Evolutionary conservation across 1,140 invertebrate species (phyloP), one percentile per base, ranked within the genome.

Genomic region (Orchestia grillus): DNA sequence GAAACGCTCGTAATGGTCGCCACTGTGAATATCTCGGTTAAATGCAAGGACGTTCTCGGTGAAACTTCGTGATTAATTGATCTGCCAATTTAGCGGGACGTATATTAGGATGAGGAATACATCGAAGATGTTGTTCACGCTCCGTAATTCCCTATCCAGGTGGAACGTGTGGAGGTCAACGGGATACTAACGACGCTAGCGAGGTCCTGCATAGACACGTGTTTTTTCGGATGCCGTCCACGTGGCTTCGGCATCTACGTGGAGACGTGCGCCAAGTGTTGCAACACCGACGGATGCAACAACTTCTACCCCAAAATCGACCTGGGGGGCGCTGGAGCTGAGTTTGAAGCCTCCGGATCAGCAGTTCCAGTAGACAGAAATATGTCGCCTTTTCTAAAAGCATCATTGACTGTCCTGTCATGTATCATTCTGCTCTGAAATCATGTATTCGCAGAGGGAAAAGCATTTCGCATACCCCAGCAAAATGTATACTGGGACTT

Each of bases 161-260:
- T 95, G 16, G 96, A 96, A 87, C 96, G 96, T 45, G 96, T 94
- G 15, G 96, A 96, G 41, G 96, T 96, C 47, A 96, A 96, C 36
- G 96, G 96, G 6, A 91, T 96, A 47, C 95, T 96, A 1, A 96
- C 96, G 41, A 41, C 44, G 47, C 96, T 96, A 94, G 87, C 96
- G n/a, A 42, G 96, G 57, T 96, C 96, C 44, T 96, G 96, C 94
- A 96, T 96, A 11, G 96, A 96, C 87, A 44, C 57, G 28, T 96
- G 96, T 36, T 96, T 96, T 87, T 96, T 90, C 57, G 96, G 96
- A 6, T 96, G 96, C 41, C 42, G 96, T 45, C 96, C 96, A 36
- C 96, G 96, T 47, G 96, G 96, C 41, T 96, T 96, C 47, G 96
- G 96, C 40, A 96, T 96, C 94, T 95, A 96, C 96, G 91, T 87